Conservation (phyloP, 2,888 invertebrate genomes). For the Drosophila kambysellisi region DNA sequence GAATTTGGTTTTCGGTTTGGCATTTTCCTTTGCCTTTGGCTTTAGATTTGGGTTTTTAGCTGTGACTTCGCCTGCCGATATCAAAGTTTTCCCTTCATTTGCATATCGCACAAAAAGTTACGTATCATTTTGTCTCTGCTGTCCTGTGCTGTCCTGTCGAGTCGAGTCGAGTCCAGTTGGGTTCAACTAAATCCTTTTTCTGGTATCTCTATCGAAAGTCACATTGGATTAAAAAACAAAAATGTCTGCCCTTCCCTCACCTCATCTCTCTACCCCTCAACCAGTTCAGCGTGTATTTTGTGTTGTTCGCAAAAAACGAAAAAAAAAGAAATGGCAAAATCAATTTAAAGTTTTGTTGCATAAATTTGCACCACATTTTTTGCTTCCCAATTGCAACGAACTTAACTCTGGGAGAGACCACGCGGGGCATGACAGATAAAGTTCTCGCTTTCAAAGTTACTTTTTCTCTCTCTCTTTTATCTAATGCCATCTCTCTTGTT, state of each 20-base stretch:
- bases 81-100: slow-evolving; percentile 72
- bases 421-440: slow-evolving; percentile 35
- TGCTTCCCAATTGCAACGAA: slow-evolving; percentile 39
- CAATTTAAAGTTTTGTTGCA: slow-evolving; percentile 77
- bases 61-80: slow-evolving; percentile 53
- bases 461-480: background rate
- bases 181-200: slow-evolving; percentile 52
- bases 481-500: slow-evolving; percentile 2
- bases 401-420: slow-evolving; percentile 18
- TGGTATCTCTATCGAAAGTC: slow-evolving; percentile 65
- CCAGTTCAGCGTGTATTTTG: background rate
- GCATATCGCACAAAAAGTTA: slow-evolving; percentile 75
- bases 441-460: slow-evolving; percentile 44
- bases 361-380: slow-evolving; percentile 72
- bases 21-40: slow-evolving; percentile 18
- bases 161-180: slow-evolving; percentile 15
- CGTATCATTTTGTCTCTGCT: slow-evolving; percentile 57
- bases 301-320: slow-evolving; percentile 2
- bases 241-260: slow-evolving; percentile 12
- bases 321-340: slow-evolving; percentile 59
- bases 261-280: background rate
- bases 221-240: slow-evolving; percentile 71
- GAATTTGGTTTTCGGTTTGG: slow-evolving; percentile 40
- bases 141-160: background rate
- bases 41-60: slow-evolving; percentile 14